Percentiles rank a stretch among this genome's conserved stretches.
phyloP scores from a whole-genome alignment of 2,888 invertebrate genomes.

The Podotricha telesiphe region DNA sequence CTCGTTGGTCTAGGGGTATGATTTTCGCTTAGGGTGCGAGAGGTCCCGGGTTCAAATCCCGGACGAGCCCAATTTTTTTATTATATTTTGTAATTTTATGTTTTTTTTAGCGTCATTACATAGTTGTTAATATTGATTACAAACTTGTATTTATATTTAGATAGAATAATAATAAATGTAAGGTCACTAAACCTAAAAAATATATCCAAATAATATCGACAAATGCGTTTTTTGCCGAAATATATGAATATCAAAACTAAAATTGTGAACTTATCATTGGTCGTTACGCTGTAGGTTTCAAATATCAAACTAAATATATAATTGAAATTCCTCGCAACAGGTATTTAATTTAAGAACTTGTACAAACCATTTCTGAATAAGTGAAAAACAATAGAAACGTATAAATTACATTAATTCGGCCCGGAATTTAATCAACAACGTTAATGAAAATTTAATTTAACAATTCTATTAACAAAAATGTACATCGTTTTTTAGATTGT shows the following conservation, averaged over 20 bases:
- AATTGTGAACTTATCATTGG: neutral
- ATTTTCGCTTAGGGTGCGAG: conserved; percentile 84
- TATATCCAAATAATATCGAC: too few species aligned
- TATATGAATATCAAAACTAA: too few species aligned
- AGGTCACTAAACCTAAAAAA: too few species aligned
- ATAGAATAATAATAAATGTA: too few species aligned
- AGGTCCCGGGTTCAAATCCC: conserved; percentile 84
- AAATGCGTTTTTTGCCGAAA: too few species aligned
- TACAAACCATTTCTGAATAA: conserved; percentile 10
- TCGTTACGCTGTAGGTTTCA: neutral
- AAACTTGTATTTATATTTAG: too few species aligned
- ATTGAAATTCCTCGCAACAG: conserved; percentile 20
- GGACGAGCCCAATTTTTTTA: conserved; percentile 73
- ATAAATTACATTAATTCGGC: conserved; percentile 14
- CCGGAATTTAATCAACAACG: conserved; percentile 21
- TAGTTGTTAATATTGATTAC: too few species aligned
- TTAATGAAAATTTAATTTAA: conserved; percentile 27
- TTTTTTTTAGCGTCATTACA: too few species aligned
- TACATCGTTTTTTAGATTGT: neutral
- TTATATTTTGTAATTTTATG: too few species aligned
- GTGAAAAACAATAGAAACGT: conserved; percentile 12
- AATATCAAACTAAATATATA: conserved; percentile 15
- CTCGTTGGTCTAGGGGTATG: conserved; percentile 82
- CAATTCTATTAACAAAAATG: neutral
- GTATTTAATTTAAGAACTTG: conserved; percentile 20